A percentile compares a stretch with the other conserved stretches of the same genome.
These are phyloP conservation scores for Hydra vulgaris DNA, from an alignment of 30 jellyfish, hydroid and myxozoan genomes.

Conservation along the genomic window DNA sequence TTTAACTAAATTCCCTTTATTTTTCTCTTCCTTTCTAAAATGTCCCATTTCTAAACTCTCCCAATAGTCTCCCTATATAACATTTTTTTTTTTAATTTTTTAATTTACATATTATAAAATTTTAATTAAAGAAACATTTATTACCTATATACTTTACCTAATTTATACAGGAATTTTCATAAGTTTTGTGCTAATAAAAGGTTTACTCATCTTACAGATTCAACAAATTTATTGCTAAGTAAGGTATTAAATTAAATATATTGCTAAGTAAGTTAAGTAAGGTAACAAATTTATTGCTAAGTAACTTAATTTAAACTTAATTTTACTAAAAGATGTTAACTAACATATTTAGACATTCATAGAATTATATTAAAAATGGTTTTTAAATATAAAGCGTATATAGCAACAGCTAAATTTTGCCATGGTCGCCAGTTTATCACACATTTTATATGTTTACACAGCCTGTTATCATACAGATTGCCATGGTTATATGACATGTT, in stretches of 20 bases:
- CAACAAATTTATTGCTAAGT: neutral
- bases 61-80: neutral
- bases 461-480: neutral
- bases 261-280: neutral
- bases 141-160: neutral
- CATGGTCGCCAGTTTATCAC: neutral
- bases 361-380: neutral
- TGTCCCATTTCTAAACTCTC: neutral
- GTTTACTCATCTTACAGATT: neutral
- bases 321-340: neutral
- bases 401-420: neutral
- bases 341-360: neutral
- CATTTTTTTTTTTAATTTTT: too few relatives aligned
- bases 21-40: neutral
- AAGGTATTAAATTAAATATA: neutral
- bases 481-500: neutral
- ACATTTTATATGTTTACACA: neutral
- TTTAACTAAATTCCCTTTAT: neutral
- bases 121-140: neutral
- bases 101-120: too few relatives aligned
- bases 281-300: neutral
- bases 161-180: neutral
- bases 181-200: neutral
- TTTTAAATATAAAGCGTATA: too few relatives aligned
- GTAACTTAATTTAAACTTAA: neutral